Percentiles rank a stretch among this genome's conserved stretches.
Conservation (phyloP, 2,888 invertebrate genomes). For the Reticulitermes lucifugus region DNA sequence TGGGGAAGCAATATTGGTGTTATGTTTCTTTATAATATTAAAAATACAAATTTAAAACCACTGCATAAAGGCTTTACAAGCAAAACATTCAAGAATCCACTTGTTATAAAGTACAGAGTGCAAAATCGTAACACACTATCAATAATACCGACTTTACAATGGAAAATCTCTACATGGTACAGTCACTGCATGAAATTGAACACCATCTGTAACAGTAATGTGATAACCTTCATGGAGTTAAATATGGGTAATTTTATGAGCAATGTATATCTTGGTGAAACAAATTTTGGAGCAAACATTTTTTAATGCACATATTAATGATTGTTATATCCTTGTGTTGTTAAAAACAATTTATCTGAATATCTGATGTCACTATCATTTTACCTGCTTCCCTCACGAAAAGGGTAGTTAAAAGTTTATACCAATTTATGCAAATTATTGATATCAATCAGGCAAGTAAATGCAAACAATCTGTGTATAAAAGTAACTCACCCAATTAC, state of each 20-base stretch:
- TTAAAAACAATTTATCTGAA: neutral
- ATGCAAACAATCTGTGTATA: constrained; percentile 4
- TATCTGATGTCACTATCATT: neutral
- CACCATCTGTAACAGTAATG: neutral
- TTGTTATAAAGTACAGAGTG: neutral
- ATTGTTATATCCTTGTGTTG: neutral
- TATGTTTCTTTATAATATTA: constrained; percentile 19
- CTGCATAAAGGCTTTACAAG: neutral
- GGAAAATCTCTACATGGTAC: neutral
- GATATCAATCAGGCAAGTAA: neutral
- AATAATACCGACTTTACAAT: neutral
- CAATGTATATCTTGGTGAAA: neutral
- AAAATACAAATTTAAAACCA: constrained; percentile 17
- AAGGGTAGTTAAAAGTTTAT: neutral
- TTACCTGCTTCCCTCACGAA: neutral
- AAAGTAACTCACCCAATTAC: constrained; percentile 29
- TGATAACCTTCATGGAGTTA: neutral
- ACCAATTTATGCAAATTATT: neutral
- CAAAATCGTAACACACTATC: neutral
- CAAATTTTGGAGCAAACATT: constrained; percentile 23
- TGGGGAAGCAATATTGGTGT: constrained; percentile 26
- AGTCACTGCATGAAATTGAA: neutral
- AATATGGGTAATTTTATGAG: constrained; percentile 5
- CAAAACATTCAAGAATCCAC: neutral
- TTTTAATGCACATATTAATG: constrained; percentile 15